Evolutionary conservation across 2,797 vertebrate genomes (phyloP).

Genomic region (Peromyscus nudipes): DNA sequence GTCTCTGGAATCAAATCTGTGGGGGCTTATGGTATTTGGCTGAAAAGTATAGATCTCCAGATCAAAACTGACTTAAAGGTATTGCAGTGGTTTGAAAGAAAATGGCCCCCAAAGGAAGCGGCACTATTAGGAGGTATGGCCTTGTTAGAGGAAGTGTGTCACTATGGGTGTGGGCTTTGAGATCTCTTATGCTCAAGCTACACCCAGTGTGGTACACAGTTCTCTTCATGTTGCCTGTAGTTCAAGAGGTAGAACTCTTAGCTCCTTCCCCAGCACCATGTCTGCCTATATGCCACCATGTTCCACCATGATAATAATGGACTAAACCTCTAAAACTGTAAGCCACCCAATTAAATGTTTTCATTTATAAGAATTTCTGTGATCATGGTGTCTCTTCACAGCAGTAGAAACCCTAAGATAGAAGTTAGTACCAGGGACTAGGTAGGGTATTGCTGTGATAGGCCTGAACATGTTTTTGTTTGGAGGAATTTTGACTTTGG

Average conservation of each 20-base stretch:
- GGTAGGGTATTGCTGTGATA: neutral
- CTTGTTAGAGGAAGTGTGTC: neutral
- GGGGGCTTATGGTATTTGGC: neutral
- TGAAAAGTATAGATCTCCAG: slow-evolving; percentile 9
- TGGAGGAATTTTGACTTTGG: neutral
- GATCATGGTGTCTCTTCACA: neutral
- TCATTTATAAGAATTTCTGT: neutral
- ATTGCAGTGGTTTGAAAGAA: neutral
- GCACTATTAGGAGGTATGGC: neutral
- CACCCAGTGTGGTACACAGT: neutral
- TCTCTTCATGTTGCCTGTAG: neutral
- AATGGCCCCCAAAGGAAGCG: neutral
- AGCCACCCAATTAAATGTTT: neutral
- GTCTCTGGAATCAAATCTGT: neutral
- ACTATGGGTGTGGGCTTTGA: neutral
- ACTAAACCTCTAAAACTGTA: neutral
- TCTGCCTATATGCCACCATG: neutral
- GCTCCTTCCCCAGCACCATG: neutral
- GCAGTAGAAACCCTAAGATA: neutral
- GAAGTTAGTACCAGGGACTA: neutral
- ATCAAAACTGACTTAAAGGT: neutral
- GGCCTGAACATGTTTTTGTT: neutral
- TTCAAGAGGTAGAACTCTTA: neutral
- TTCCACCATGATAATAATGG: neutral
- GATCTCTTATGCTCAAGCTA: neutral